phyloP scores from a whole-genome alignment of 2,797 vertebrate species.

The Cephalopachus bancanus region DNA sequence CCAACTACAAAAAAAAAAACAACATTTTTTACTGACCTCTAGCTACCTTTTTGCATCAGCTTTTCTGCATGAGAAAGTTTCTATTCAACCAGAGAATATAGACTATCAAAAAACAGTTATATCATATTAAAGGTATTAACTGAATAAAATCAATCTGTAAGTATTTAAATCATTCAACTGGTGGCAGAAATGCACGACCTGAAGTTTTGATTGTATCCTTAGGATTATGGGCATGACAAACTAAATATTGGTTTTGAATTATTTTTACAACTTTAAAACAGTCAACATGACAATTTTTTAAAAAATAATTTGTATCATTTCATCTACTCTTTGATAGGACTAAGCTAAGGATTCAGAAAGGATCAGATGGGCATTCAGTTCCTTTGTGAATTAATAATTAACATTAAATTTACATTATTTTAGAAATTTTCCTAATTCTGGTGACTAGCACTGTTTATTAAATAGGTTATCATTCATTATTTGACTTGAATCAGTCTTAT shows the following conservation, averaged over 20 bases:
- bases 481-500: not conserved
- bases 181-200: not conserved
- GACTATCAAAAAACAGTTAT: not conserved
- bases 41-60: not conserved
- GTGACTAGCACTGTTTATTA: not conserved
- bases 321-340: not conserved
- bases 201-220: not conserved
- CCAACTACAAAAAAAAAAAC: not conserved
- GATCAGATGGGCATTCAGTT: not conserved
- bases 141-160: not conserved
- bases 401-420: not conserved
- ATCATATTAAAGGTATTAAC: not conserved
- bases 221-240: not conserved
- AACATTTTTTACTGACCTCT: not conserved
- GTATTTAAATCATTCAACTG: not conserved
- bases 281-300: not conserved
- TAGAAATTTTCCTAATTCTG: not conserved
- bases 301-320: not conserved
- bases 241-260: not conserved
- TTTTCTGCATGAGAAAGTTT: not conserved
- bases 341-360: not conserved
- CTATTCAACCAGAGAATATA: not conserved
- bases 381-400: not conserved
- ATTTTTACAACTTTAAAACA: not conserved
- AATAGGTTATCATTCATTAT: not conserved